Conservation (phyloP, 2,888 invertebrate species). For the Podabrus alpinus region DNA sequence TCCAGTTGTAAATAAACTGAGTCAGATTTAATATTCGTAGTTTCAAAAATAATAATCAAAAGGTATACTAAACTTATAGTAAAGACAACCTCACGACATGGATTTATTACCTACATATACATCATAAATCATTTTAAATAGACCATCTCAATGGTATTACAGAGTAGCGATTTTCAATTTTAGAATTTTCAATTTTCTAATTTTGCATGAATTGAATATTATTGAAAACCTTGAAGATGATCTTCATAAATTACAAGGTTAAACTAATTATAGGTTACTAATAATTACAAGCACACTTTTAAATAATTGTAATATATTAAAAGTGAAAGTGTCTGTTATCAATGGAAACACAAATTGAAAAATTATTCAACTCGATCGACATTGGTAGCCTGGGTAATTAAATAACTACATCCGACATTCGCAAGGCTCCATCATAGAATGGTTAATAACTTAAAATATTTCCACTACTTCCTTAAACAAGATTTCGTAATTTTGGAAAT, state of each 20-base stretch:
- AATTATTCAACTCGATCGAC: neutral
- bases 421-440: neutral
- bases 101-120: too few species aligned
- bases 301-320: neutral
- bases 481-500: neutral
- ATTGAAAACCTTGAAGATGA: neutral
- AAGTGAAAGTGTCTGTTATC: neutral
- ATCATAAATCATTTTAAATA: too few species aligned
- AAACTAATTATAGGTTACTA: neutral
- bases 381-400: neutral
- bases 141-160: too few species aligned
- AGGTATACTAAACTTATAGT: too few species aligned
- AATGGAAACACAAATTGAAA: neutral
- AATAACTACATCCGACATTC: neutral
- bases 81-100: too few species aligned
- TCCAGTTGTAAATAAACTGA: neutral
- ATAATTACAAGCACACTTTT: neutral
- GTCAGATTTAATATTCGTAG: neutral
- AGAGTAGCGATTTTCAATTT: too few species aligned
- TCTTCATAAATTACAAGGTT: neutral
- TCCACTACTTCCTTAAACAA: neutral
- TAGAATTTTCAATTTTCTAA: neutral
- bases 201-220: neutral
- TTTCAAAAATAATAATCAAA: neutral
- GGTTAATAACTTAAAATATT: neutral